These are phyloP conservation scores for Micrasema longulum DNA, from an alignment of 1,140 invertebrate genomes.

Conservation along the genomic window DNA sequence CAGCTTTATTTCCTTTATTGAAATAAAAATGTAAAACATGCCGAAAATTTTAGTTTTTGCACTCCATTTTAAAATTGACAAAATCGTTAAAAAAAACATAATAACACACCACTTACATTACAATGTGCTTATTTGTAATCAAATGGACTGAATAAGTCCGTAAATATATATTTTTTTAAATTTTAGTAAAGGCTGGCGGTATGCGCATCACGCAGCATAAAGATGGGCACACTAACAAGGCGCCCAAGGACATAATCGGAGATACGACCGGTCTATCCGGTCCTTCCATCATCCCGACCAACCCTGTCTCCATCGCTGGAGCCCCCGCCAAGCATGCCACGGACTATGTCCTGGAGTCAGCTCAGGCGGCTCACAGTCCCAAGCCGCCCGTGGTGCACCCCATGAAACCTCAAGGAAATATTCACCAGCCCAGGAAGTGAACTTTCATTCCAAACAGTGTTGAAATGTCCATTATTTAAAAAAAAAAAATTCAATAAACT, in stretches of 20 bases:
- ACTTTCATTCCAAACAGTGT: no score
- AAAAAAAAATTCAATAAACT: no score
- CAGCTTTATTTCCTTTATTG: no score
- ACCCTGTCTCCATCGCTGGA: conserved; percentile 82
- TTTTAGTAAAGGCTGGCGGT: conserved; percentile 87
- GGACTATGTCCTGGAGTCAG: conserved; percentile 89
- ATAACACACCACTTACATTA: no score
- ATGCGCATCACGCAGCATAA: conserved; percentile 94
- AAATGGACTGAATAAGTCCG: conserved; percentile 8
- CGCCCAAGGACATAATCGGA: conserved; percentile 69
- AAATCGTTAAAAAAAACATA: no score
- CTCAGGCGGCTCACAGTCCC: conserved; percentile 82
- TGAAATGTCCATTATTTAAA: no score
- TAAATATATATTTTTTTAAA: conserved; percentile 35
- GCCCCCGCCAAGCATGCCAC: conserved; percentile 84
- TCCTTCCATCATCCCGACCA: conserved; percentile 74
- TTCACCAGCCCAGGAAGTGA: conserved; percentile 86
- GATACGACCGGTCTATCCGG: conserved; percentile 63
- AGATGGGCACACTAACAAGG: conserved; percentile 72
- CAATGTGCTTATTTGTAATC: no score
- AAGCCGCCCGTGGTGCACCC: conserved; percentile 75
- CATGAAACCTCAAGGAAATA: conserved; percentile 70
- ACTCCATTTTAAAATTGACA: no score
- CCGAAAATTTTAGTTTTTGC: no score
- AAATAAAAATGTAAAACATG: no score